Percentiles rank a stretch among this genome's conserved stretches.
phyloP scores from a whole-genome alignment of 2,888 invertebrate genomes.

The Xiphydria camelus region DNA sequence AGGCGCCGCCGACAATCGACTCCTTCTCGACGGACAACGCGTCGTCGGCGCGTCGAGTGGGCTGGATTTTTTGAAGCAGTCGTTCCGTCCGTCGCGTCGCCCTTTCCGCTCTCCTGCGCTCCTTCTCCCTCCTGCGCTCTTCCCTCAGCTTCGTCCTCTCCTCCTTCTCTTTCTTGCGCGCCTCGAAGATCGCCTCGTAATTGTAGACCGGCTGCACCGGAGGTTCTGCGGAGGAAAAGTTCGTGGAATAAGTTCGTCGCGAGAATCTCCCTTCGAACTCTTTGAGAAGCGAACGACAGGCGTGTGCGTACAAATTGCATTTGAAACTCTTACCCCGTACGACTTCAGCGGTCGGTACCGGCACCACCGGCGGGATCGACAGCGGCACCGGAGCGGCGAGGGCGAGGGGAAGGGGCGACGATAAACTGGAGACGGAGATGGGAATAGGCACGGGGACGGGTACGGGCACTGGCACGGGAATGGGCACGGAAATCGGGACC shows the following conservation, averaged over 20 bases:
- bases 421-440: not conserved
- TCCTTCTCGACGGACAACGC: too few relatives aligned
- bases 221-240: slow-evolving; percentile 20
- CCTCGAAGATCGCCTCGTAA: slow-evolving; percentile 53
- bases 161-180: slow-evolving; percentile 47
- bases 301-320: too few relatives aligned
- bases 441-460: slow-evolving; percentile 14
- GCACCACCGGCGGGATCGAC: slow-evolving; percentile 1
- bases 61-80: slow-evolving; percentile 15
- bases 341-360: too few relatives aligned
- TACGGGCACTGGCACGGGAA: slow-evolving; percentile 28
- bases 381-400: slow-evolving; percentile 18
- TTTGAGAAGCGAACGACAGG: too few relatives aligned
- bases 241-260: slow-evolving; percentile 1
- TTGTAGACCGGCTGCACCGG: slow-evolving; percentile 49
- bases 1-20: not conserved
- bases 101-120: slow-evolving; percentile 44
- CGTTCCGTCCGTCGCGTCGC: slow-evolving; percentile 42
- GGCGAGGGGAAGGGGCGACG: slow-evolving; percentile 10
- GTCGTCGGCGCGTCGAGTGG: slow-evolving; percentile 9
- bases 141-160: slow-evolving; percentile 48
- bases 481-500: slow-evolving; percentile 33
- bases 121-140: slow-evolving; percentile 45
- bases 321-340: too few relatives aligned
- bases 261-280: slow-evolving; percentile 10